Conservation (phyloP, 2,888 invertebrate species). For the Lydus trimaculatus region DNA sequence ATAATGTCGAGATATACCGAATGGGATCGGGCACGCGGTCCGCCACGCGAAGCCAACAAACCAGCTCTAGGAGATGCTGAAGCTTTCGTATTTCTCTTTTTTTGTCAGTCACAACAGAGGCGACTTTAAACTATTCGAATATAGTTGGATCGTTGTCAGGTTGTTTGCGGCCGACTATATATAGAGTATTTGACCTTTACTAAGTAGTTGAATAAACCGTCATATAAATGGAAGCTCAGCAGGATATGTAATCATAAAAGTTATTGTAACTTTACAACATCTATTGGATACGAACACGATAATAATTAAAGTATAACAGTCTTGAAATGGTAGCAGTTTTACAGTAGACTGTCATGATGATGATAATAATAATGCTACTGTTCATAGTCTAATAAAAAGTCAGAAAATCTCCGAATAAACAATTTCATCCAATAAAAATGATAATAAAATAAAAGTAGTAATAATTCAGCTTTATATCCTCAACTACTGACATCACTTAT, state of each 20-base stretch:
- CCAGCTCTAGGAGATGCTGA: neutral
- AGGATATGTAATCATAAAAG: neutral
- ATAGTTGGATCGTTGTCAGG: too few species aligned
- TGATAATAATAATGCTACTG: neutral
- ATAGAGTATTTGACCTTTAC: neutral
- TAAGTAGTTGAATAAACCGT: neutral
- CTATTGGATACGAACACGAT: neutral
- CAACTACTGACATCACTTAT: neutral
- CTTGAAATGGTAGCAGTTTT: neutral
- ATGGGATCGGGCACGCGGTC: neutral
- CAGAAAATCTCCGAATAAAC: neutral
- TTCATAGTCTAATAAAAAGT: neutral
- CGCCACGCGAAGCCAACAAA: conserved; percentile 3
- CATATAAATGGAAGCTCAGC: neutral
- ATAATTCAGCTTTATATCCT: neutral
- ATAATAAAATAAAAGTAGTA: conserved; percentile 1
- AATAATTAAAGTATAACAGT: neutral
- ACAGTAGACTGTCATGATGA: neutral
- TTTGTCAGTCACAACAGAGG: too few species aligned
- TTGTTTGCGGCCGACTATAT: neutral
- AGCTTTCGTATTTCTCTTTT: neutral
- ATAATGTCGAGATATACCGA: neutral
- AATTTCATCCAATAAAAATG: neutral
- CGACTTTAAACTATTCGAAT: too few species aligned
- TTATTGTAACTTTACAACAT: neutral